Evolutionary conservation across 1,140 invertebrate genomes (phyloP).

Genomic region (Drosophila varians): DNA sequence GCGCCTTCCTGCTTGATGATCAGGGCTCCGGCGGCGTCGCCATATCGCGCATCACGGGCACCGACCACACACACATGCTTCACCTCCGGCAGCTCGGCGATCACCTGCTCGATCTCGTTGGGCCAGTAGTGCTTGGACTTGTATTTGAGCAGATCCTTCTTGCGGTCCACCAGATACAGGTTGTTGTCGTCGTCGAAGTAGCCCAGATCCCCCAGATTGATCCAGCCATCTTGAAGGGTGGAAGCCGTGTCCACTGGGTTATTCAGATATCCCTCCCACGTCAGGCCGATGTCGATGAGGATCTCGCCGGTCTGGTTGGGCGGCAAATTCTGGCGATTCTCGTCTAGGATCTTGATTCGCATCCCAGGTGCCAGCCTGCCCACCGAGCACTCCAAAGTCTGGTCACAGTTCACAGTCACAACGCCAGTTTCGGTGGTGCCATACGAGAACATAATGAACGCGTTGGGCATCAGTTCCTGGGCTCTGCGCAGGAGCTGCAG

Average conservation of each 20-base stretch:
- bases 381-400: conserved; percentile 34
- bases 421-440: conserved; percentile 58
- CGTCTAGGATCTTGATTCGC: conserved; percentile 72
- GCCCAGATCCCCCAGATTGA: conserved; percentile 88
- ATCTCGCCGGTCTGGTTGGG: conserved; percentile 60
- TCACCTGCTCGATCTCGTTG: conserved; percentile 64
- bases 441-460: conserved; percentile 44
- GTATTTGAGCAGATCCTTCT: conserved; percentile 87
- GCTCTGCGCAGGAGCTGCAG: conserved; percentile 25
- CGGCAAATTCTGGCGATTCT: conserved; percentile 47
- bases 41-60: conserved; percentile 42
- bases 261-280: conserved; percentile 61
- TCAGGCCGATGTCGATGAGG: conserved; percentile 39
- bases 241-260: conserved; percentile 48
- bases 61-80: conserved; percentile 65
- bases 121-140: conserved; percentile 75
- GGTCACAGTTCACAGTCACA: conserved; percentile 31
- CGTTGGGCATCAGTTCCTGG: conserved; percentile 27
- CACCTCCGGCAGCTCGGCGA: conserved; percentile 62
- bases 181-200: conserved; percentile 85
- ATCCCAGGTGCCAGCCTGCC: conserved; percentile 45
- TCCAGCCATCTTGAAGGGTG: conserved; percentile 84
- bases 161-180: conserved; percentile 86
- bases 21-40: conserved; percentile 61
- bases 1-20: conserved; percentile 46